Percentiles rank a stretch among this genome's conserved stretches.
Evolutionary conservation across 2,113 vertebrate genomes (phyloP).

Genomic region (Lepisosteus oculatus): DNA sequence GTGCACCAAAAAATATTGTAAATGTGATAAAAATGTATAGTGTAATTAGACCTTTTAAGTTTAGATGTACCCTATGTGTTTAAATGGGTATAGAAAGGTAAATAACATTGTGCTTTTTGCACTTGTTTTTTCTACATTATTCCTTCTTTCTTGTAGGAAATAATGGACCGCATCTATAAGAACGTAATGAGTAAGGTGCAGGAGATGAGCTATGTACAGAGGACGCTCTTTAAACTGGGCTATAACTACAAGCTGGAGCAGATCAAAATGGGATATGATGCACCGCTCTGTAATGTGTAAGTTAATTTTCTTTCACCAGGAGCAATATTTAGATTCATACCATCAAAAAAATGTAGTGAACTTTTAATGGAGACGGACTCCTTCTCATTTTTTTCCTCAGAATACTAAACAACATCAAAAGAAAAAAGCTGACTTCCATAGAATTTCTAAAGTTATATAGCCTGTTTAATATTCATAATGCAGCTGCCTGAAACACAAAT

Average conservation of each 20-base stretch:
- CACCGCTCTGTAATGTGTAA: conserved; percentile 92
- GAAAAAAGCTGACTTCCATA: too few species aligned
- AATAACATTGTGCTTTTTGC: not conserved
- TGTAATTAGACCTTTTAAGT: too few species aligned
- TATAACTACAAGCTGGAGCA: conserved; percentile 95
- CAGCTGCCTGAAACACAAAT: too few species aligned
- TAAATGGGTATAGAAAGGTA: conserved; percentile 3
- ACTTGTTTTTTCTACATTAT: not conserved
- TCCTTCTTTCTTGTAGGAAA: conserved; percentile 72
- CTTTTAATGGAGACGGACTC: too few species aligned
- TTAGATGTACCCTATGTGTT: not conserved
- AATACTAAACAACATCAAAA: too few species aligned
- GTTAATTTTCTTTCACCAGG: conserved; percentile 26
- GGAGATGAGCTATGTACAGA: conserved; percentile 89
- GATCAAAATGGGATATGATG: conserved; percentile 90
- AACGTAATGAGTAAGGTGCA: conserved; percentile 96
- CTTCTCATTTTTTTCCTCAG: too few species aligned
- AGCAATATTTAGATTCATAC: too few species aligned
- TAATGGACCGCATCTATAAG: conserved; percentile 97
- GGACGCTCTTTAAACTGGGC: conserved; percentile 87
- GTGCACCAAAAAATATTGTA: too few species aligned
- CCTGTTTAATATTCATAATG: too few species aligned
- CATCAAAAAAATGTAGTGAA: too few species aligned
- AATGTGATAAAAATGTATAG: too few species aligned
- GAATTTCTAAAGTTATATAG: too few species aligned